These are phyloP conservation scores for Drosophila kikkawai DNA, from an alignment of 1,140 invertebrate species.

Conservation along the genomic window DNA sequence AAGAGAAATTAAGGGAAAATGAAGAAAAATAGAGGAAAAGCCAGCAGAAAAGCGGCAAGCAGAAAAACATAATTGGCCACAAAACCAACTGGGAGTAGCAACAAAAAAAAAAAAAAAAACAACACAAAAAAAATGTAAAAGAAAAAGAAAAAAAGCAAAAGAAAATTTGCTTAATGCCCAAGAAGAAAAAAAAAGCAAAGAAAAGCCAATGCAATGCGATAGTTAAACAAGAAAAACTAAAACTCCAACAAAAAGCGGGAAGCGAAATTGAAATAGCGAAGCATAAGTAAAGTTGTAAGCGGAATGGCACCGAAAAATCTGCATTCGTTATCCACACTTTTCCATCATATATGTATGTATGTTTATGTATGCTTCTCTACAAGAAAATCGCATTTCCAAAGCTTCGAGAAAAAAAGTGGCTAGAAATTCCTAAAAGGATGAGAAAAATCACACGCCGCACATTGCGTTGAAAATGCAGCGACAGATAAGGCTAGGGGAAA, in stretches of 20 bases:
- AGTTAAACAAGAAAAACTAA: slow-evolving; percentile 27
- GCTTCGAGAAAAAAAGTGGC: neutral
- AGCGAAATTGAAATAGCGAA: slow-evolving; percentile 20
- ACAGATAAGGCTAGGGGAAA: slow-evolving; percentile 55
- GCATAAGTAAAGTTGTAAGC: slow-evolving; percentile 67
- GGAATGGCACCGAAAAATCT: slow-evolving; percentile 56
- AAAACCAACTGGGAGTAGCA: slow-evolving; percentile 52
- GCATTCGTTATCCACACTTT: slow-evolving; percentile 12
- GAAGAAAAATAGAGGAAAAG: slow-evolving; percentile 20
- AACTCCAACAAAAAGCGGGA: slow-evolving; percentile 6
- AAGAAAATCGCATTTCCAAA: slow-evolving; percentile 76
- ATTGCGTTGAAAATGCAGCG: slow-evolving; percentile 41
- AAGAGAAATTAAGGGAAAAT: slow-evolving; percentile 17
- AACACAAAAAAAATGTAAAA: slow-evolving; percentile 28
- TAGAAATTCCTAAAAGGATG: slow-evolving; percentile 23
- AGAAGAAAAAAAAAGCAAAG: slow-evolving; percentile 29
- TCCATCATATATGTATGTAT: slow-evolving; percentile 22
- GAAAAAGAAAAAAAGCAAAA: slow-evolving; percentile 41
- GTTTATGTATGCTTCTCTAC: slow-evolving; percentile 20
- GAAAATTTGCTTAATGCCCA: slow-evolving; percentile 75
- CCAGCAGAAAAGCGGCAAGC: slow-evolving; percentile 34
- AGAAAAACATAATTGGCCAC: slow-evolving; percentile 76
- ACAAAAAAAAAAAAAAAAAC: slow-evolving; percentile 18
- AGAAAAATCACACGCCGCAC: slow-evolving; percentile 35
- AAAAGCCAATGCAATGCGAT: slow-evolving; percentile 29